Base-by-base conservation (phyloP, 1,140 invertebrate species). In the Caenorhabditis tropicalis region DNA sequence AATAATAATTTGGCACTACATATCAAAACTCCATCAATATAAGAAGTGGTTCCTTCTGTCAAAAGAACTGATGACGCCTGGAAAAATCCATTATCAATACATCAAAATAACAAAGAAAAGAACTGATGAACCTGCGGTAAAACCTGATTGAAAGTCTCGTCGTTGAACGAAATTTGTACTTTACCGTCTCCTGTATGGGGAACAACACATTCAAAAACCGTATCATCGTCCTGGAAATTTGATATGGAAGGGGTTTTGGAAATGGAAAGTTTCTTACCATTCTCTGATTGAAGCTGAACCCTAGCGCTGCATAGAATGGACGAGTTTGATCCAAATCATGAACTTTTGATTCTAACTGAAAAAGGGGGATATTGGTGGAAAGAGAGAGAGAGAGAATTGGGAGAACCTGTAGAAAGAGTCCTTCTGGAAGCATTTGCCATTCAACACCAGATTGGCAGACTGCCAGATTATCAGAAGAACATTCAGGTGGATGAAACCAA, bases 221-320 rank as follows among this genome's bases (percentile, higher is more conserved):
- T 85, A 49, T 85, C 84, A 33, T 85, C 84, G 46, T 79, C 84
- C 83, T 85, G 49, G 46, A 53, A 81, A 21, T 9, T n/a, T 29
- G 0, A 36, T 12, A 12, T 31, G 1, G 31, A 27, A 46, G 16
- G 16, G 24, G 31, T 24, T 36, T 51, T 80, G 51, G 19, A 10
- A 0, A n/a, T 31, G 12, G 16, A 33, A 36, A 53, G n/a, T 21
- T 12, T 10, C 70, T 51, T 51, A 85, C 83, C 84, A 85, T 85
- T 82, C 84, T 65, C 36, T 85, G 84, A 39, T 85, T 85, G 56
- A 80, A 81, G 49, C 84, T 85, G 39, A 85, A 82, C 19, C 84
- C 84, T n/a, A 85, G 51, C 31, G 84, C 65, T 43, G 80, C 80
- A 46, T 56, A 85, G 56, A 46, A 74, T 24, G 84, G 84, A 31